A percentile compares a stretch with the other conserved stretches of the same genome.
These are phyloP conservation scores for Redunca redunca DNA, from an alignment of 2,113 vertebrate genomes.

Conservation along the genomic window DNA sequence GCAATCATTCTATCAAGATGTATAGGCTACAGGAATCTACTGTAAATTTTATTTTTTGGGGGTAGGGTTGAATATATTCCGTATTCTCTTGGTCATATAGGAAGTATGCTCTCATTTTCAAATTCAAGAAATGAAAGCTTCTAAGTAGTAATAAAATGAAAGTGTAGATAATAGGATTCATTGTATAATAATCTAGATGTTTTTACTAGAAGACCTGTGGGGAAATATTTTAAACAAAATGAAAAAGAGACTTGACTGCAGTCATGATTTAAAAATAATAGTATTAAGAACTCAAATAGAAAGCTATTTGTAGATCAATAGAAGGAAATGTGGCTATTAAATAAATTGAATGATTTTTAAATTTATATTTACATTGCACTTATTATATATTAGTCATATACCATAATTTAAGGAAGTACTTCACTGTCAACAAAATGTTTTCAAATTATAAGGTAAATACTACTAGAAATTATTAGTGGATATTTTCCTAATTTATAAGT, in stretches of 20 bases:
- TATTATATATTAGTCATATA: background rate
- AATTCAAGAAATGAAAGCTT: background rate
- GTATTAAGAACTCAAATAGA: background rate
- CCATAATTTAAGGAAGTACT: background rate
- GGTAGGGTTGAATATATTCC: background rate
- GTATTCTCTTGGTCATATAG: background rate
- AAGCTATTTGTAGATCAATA: background rate
- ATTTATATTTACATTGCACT: background rate
- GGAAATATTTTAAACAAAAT: conserved; percentile 16
- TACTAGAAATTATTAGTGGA: background rate
- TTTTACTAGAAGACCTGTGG: background rate
- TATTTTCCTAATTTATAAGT: background rate
- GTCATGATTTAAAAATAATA: background rate
- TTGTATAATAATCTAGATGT: background rate
- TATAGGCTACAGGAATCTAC: background rate
- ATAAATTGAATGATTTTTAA: background rate
- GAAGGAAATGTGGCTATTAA: background rate
- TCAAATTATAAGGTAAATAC: background rate
- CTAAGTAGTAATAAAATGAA: background rate
- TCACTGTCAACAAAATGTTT: background rate
- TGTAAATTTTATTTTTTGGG: background rate
- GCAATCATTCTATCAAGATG: background rate
- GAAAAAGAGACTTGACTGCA: background rate
- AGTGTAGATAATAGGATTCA: background rate
- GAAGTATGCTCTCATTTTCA: background rate